Evolutionary conservation across 2,888 invertebrate genomes (phyloP).

Genomic region (Patella depressa): DNA sequence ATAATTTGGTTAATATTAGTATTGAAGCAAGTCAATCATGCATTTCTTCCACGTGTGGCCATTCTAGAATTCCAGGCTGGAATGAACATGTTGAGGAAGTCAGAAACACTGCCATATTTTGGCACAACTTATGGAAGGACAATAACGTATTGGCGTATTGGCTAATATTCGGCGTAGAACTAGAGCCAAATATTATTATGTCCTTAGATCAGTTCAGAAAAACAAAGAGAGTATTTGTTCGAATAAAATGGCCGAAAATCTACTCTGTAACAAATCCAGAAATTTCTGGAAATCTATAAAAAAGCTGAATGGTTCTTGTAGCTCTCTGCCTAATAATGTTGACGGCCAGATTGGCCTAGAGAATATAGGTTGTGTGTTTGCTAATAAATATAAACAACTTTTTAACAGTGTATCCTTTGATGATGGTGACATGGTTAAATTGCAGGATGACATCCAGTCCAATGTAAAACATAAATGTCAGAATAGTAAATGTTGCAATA

Average conservation of each 20-base stretch:
- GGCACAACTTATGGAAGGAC: not conserved
- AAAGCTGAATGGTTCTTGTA: not conserved
- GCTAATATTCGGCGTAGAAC: not conserved
- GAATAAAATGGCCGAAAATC: not conserved
- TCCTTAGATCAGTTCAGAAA: not conserved
- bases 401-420: not conserved
- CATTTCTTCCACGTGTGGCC: no score
- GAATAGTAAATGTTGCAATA: not conserved
- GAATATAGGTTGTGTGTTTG: not conserved
- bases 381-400: not conserved
- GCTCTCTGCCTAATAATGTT: not conserved
- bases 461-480: not conserved
- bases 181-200: not conserved
- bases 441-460: not conserved
- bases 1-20: no score
- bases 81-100: not conserved
- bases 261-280: not conserved
- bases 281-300: not conserved
- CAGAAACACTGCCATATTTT: not conserved
- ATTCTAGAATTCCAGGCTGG: not conserved
- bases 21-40: no score
- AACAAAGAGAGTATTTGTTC: not conserved
- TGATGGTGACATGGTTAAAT: not conserved
- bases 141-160: not conserved
- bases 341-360: not conserved